Conservation (phyloP, 2,113 vertebrate genomes). For the Rostratula benghalensis region DNA sequence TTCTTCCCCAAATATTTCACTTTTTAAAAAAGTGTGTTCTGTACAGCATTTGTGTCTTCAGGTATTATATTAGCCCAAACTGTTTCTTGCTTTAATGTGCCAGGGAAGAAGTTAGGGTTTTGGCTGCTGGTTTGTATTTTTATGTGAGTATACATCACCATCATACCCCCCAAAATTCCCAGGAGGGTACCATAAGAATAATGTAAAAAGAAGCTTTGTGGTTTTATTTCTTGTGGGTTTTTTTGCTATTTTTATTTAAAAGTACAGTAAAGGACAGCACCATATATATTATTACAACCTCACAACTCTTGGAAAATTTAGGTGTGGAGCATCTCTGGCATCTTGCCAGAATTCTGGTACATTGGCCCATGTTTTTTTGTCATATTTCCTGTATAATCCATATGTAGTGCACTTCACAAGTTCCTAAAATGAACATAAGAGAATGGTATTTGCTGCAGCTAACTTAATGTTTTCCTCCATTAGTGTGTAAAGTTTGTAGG, state of each 20-base stretch:
- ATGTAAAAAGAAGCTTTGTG: not conserved
- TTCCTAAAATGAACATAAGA: not conserved
- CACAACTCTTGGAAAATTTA: not conserved
- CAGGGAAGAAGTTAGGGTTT: not conserved
- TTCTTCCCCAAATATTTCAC: not conserved
- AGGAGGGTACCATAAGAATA: not conserved
- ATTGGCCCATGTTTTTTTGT: not conserved
- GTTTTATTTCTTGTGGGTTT: not conserved
- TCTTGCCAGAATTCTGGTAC: not conserved
- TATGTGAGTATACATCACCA: not conserved
- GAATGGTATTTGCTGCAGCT: not conserved
- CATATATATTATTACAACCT: not conserved
- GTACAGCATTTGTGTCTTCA: not conserved
- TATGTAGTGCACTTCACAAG: not conserved
- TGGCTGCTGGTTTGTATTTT: not conserved
- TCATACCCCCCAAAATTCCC: accelerated
- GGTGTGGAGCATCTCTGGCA: not conserved
- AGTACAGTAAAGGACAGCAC: not conserved
- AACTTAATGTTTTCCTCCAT: not conserved
- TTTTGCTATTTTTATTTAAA: not conserved
- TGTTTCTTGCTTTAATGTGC: not conserved
- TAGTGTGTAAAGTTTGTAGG: not conserved
- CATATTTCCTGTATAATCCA: not conserved
- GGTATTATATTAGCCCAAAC: not conserved
- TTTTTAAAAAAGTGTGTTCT: not conserved